A percentile compares a stretch with the other conserved stretches of the same genome.
Conservation (phyloP, 2,888 invertebrate genomes). For the Philaethria dido region DNA sequence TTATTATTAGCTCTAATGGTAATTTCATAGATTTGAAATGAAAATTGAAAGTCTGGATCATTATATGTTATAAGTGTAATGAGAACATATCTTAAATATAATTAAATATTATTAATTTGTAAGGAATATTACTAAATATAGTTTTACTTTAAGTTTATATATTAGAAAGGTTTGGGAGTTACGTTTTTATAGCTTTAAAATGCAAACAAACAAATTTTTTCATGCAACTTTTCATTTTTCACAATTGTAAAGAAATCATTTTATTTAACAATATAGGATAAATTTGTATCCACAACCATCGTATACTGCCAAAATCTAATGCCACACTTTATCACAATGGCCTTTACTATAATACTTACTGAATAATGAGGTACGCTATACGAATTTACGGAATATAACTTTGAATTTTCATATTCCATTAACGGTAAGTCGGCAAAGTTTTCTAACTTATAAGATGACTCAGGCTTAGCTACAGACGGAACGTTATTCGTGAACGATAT, state of each 20-base stretch:
- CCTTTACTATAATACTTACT: conserved; percentile 60
- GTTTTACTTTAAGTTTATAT: neutral
- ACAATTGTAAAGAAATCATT: too few species aligned
- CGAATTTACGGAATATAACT: conserved; percentile 68
- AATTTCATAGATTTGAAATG: too few species aligned
- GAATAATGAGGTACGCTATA: conserved; percentile 78
- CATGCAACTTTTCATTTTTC: neutral
- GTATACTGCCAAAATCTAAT: too few species aligned
- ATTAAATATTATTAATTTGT: too few species aligned
- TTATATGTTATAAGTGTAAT: too few species aligned
- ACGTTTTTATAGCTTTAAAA: neutral
- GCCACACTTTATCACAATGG: neutral
- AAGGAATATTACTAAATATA: too few species aligned
- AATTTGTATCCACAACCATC: too few species aligned
- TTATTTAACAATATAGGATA: too few species aligned
- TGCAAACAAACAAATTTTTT: neutral
- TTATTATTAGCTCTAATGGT: neutral
- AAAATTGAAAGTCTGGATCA: too few species aligned
- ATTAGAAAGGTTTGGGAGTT: neutral
- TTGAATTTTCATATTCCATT: conserved; percentile 68
- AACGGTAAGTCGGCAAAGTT: conserved; percentile 70
- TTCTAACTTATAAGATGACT: conserved; percentile 62
- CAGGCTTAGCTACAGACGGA: conserved; percentile 57
- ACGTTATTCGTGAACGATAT: conserved; percentile 65
- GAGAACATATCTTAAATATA: too few species aligned